Conservation (phyloP, 2,797 vertebrate genomes). For the Falco berigora region DNA sequence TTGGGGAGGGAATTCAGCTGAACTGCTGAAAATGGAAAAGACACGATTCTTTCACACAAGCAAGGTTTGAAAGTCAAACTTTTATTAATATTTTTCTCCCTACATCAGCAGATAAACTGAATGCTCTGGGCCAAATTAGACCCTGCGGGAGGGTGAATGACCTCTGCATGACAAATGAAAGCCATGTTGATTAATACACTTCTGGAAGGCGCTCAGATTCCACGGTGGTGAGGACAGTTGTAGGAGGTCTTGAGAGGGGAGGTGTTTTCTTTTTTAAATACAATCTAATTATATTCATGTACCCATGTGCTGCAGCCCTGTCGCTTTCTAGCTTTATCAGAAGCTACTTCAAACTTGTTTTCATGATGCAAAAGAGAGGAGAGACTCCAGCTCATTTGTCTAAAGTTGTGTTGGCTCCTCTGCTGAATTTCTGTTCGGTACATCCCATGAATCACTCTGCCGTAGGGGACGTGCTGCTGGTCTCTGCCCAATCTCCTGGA, state of each 20-base stretch:
- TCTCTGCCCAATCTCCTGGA: not conserved
- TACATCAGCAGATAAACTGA: constrained; percentile 6
- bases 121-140: not conserved
- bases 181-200: not conserved
- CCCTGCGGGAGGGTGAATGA: not conserved
- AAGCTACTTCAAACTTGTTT: not conserved
- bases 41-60: not conserved
- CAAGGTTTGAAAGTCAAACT: not conserved
- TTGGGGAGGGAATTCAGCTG: not conserved
- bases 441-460: not conserved
- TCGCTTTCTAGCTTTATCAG: not conserved
- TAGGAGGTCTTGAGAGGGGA: not conserved
- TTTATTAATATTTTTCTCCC: not conserved
- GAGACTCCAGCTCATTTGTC: not conserved
- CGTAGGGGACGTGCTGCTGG: not conserved
- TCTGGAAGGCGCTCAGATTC: constrained; percentile 31
- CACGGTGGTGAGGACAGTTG: not conserved
- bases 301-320: not conserved
- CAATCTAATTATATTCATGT: fast-evolving
- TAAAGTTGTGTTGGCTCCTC: not conserved
- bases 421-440: fast-evolving
- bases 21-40: not conserved
- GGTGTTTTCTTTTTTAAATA: not conserved
- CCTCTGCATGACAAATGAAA: not conserved
- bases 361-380: not conserved